phyloP scores from a whole-genome alignment of 2,113 vertebrate species.

The Cynoglossus semilaevis region DNA sequence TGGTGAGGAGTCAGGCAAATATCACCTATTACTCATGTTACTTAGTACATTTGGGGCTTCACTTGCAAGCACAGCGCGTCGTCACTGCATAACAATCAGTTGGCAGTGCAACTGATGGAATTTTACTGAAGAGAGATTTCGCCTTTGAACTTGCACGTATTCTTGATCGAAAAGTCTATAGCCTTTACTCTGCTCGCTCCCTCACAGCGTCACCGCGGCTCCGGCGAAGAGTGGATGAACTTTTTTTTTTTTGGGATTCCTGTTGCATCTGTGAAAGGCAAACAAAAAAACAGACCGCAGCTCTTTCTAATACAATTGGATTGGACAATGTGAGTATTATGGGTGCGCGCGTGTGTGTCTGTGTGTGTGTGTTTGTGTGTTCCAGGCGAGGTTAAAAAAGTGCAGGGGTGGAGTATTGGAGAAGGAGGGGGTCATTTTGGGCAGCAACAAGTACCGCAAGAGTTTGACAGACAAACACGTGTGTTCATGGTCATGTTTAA shows the following conservation, averaged over 20 bases:
- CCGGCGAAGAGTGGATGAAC: conserved; percentile 66
- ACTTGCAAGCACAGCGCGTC: conserved; percentile 77
- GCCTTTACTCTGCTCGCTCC: conserved; percentile 33
- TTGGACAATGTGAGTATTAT: conserved; percentile 70
- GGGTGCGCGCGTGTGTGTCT: neutral
- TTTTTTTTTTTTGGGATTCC: conserved; percentile 36
- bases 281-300: conserved; percentile 38
- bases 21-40: conserved; percentile 81
- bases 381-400: neutral
- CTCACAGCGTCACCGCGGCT: conserved; percentile 22
- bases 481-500: conserved; percentile 38
- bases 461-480: conserved; percentile 73
- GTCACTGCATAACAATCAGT: conserved; percentile 83
- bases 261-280: conserved; percentile 15
- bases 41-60: conserved; percentile 79
- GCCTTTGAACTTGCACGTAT: conserved; percentile 71
- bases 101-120: conserved; percentile 79
- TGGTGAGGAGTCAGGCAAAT: conserved; percentile 72
- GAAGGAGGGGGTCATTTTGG: conserved; percentile 41
- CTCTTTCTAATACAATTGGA: conserved; percentile 41
- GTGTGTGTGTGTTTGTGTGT: conserved; percentile 19
- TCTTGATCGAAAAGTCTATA: conserved; percentile 58
- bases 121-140: conserved; percentile 78
- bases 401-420: neutral
- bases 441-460: conserved; percentile 89